These are phyloP conservation scores for Lumbricus terrestris DNA, from an alignment of 2,888 invertebrate species.

Conservation along the genomic window DNA sequence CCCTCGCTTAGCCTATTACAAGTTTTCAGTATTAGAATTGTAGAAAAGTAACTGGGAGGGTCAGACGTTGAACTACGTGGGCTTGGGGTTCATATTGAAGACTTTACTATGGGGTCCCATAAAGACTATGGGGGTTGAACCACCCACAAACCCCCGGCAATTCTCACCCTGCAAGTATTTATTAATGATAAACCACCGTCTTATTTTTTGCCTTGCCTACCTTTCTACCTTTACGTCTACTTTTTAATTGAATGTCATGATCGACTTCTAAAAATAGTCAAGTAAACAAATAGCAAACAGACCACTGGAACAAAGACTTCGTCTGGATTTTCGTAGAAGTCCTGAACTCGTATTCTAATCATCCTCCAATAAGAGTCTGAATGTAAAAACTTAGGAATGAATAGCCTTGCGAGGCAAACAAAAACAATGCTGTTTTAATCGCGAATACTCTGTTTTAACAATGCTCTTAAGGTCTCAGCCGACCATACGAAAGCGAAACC, in stretches of 20 bases:
- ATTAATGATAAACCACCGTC: too few species aligned
- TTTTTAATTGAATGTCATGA: neutral
- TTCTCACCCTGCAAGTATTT: too few species aligned
- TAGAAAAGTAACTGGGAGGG: too few species aligned
- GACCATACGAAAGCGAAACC: neutral
- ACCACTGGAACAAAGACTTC: neutral
- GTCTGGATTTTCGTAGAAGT: neutral
- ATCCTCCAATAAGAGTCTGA: neutral
- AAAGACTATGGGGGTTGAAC: too few species aligned
- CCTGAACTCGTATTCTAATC: neutral
- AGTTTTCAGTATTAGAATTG: too few species aligned
- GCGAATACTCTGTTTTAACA: neutral
- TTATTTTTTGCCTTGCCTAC: too few species aligned
- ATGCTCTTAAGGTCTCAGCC: neutral
- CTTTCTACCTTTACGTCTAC: neutral
- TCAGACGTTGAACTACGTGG: too few species aligned
- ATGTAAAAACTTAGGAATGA: neutral
- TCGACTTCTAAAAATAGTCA: neutral
- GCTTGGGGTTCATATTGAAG: too few species aligned
- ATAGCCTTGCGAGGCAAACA: neutral
- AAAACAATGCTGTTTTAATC: too few species aligned
- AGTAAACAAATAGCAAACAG: neutral
- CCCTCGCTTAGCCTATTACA: too few species aligned
- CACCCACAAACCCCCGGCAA: too few species aligned
- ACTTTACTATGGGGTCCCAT: too few species aligned